Evolutionary conservation across 2,888 invertebrate species (phyloP).

Genomic region (Cetonia aurata): DNA sequence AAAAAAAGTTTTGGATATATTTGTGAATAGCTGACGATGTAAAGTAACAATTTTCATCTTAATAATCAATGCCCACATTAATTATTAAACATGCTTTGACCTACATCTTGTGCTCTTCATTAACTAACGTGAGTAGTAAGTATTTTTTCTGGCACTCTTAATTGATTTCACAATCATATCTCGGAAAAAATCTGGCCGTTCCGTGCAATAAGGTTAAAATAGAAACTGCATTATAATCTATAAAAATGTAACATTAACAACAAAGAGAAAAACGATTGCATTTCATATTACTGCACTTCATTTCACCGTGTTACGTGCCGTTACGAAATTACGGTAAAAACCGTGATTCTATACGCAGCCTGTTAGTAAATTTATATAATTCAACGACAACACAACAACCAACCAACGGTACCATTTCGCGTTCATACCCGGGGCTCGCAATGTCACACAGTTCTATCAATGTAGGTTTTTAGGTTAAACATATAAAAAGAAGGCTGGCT

Average conservation of each 20-base stretch:
- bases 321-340: slow-evolving; percentile 22
- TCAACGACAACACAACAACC: slow-evolving; percentile 16
- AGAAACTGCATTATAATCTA: slow-evolving; percentile 16
- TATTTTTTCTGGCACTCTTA: slow-evolving; percentile 12
- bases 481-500: slow-evolving; percentile 40
- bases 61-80: slow-evolving; percentile 26
- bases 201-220: slow-evolving; percentile 26
- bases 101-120: slow-evolving; percentile 26
- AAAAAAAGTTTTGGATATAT: no score
- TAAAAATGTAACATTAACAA: slow-evolving; percentile 26
- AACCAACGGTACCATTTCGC: slow-evolving; percentile 34
- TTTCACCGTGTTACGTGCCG: slow-evolving; percentile 24
- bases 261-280: slow-evolving; percentile 16
- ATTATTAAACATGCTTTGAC: slow-evolving; percentile 25
- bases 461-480: slow-evolving; percentile 41
- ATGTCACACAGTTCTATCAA: slow-evolving; percentile 39
- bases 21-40: no score
- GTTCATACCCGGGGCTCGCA: slow-evolving; percentile 29
- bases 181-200: slow-evolving; percentile 19
- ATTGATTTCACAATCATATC: slow-evolving; percentile 21
- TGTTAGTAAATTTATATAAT: slow-evolving; percentile 37
- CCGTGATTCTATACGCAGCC: slow-evolving; percentile 14
- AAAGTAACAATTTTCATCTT: slow-evolving; percentile 23
- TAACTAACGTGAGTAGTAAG: slow-evolving; percentile 17
- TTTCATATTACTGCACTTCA: slow-evolving; percentile 29